Conservation (phyloP, 2,888 invertebrate species). For the Plebejus argus region DNA sequence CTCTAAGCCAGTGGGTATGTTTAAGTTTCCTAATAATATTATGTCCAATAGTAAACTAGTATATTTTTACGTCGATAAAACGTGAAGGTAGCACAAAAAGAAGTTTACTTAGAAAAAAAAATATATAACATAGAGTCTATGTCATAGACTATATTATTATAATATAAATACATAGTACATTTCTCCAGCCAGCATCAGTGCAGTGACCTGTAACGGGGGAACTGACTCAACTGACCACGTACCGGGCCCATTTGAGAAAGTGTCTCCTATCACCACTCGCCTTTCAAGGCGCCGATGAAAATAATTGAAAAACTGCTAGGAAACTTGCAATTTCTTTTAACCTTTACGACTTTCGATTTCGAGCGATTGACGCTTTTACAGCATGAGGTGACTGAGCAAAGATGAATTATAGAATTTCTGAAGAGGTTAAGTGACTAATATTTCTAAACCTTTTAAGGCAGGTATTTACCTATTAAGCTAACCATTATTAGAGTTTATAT, state of each 20-base stretch:
- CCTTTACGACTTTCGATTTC: conserved; percentile 22
- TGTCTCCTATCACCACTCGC: conserved; percentile 65
- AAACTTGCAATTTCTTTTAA: conserved; percentile 13
- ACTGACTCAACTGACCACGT: conserved; percentile 50
- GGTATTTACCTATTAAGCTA: too few species aligned
- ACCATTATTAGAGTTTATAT: too few species aligned
- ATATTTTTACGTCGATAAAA: background rate
- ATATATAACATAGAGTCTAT: too few species aligned
- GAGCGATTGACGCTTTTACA: background rate
- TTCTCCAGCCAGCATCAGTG: conserved; percentile 46
- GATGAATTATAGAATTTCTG: background rate
- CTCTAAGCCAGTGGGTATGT: background rate
- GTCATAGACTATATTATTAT: too few species aligned
- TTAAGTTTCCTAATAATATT: background rate
- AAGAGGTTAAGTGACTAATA: background rate
- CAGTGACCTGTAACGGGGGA: conserved; percentile 72
- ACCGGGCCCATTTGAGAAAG: conserved; percentile 65
- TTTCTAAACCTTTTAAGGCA: background rate
- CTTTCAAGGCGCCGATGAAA: conserved; percentile 44
- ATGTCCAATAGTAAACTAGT: too few species aligned
- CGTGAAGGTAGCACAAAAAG: too few species aligned
- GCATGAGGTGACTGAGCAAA: background rate
- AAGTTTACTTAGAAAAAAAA: too few species aligned
- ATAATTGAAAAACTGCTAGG: conserved; percentile 14
- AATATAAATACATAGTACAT: background rate